Conservation (phyloP, 2,888 invertebrate species). For the Carcina quercana region DNA sequence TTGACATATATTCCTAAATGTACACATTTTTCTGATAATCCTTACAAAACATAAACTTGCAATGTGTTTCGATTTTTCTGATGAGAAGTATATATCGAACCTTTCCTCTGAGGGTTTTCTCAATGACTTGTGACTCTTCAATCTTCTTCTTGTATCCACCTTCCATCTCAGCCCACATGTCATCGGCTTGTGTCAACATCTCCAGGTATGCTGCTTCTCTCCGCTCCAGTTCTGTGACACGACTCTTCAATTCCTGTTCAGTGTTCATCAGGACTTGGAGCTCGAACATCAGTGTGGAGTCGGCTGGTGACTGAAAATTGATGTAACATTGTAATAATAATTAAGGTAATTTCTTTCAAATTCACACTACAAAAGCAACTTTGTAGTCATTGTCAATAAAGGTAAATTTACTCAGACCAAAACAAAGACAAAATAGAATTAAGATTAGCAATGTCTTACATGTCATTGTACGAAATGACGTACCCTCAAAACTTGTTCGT, state of each 20-base stretch:
- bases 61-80: no score
- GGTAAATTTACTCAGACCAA: no score
- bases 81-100: no score
- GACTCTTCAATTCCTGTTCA: slow-evolving; percentile 75
- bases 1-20: no score
- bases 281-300: slow-evolving; percentile 32
- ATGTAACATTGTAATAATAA: slow-evolving; percentile 3
- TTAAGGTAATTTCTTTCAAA: neutral
- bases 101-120: slow-evolving; percentile 66
- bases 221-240: slow-evolving; percentile 77
- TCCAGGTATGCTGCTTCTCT: slow-evolving; percentile 80
- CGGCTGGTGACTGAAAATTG: slow-evolving; percentile 44
- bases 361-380: no score
- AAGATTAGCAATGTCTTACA: no score
- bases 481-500: no score
- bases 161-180: slow-evolving; percentile 82
- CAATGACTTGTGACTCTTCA: slow-evolving; percentile 58
- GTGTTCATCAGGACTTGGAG: slow-evolving; percentile 57
- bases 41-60: no score
- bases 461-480: no score
- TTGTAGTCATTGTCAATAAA: no score
- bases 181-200: slow-evolving; percentile 81
- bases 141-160: slow-evolving; percentile 77
- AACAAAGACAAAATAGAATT: no score
- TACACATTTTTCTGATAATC: no score